Percentiles rank a stretch among this genome's conserved stretches.
Conservation (phyloP, 2,797 vertebrate species). For the Protonibea diacanthus region DNA sequence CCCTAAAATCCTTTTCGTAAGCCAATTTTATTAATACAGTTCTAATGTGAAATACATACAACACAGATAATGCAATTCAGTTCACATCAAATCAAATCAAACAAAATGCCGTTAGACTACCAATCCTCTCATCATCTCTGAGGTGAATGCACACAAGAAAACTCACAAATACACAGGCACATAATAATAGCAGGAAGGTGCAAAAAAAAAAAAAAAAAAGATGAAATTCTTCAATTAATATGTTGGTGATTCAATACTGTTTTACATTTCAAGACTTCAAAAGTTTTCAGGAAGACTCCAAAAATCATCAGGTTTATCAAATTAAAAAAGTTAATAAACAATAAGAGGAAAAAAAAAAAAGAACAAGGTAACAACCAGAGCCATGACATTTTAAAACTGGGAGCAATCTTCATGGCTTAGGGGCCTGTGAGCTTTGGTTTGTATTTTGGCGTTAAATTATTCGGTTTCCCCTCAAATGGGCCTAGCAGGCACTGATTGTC, state of each 20-base stretch:
- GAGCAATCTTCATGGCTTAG: neutral
- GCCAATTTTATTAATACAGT: neutral
- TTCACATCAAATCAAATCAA: neutral
- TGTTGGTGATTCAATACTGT: neutral
- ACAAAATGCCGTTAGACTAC: neutral
- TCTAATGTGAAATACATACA: neutral
- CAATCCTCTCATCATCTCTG: neutral
- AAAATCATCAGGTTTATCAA: neutral
- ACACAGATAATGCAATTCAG: neutral
- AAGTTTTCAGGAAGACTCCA: neutral
- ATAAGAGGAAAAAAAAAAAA: conserved; percentile 12
- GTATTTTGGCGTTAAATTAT: conserved; percentile 49
- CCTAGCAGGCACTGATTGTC: conserved; percentile 79
- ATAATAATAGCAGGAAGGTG: neutral
- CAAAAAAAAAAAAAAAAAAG: too few species aligned
- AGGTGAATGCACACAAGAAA: neutral
- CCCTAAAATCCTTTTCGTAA: neutral
- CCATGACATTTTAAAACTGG: conserved; percentile 26
- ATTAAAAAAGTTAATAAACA: conserved; percentile 27
- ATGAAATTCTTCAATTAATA: neutral
- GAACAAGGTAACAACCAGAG: conserved; percentile 53
- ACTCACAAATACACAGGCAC: neutral
- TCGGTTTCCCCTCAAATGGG: conserved; percentile 84
- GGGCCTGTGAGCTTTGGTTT: conserved; percentile 74
- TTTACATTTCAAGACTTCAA: neutral